Conservation (phyloP, 2,888 invertebrate genomes). For the Drosophila fulvimacula region DNA sequence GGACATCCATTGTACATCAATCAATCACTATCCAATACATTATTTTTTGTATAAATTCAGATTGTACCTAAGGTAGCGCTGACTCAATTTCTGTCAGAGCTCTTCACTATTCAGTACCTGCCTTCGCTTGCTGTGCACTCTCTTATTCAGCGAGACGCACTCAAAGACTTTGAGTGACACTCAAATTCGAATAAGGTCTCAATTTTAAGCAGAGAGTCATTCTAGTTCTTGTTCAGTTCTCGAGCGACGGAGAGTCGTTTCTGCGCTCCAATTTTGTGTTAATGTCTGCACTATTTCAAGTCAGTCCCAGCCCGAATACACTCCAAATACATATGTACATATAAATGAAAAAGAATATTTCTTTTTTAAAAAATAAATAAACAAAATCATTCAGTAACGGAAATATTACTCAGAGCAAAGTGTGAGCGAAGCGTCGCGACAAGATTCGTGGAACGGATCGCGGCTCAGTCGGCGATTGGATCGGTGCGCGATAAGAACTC, state of each 20-base stretch:
- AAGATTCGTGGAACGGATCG: conserved; percentile 37
- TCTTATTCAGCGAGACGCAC: conserved; percentile 5
- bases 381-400: conserved; percentile 26
- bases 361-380: neutral
- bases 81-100: neutral
- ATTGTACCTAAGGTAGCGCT: neutral
- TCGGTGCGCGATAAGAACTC: conserved; percentile 72
- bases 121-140: conserved; percentile 14
- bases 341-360: conserved; percentile 22
- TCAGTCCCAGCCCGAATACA: conserved; percentile 28
- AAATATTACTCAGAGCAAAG: conserved; percentile 32
- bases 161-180: conserved; percentile 4
- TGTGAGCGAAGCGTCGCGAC: conserved; percentile 28
- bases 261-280: conserved; percentile 30
- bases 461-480: conserved; percentile 67
- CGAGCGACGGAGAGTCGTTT: neutral
- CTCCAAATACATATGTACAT: conserved; percentile 37
- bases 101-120: conserved; percentile 19
- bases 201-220: conserved; percentile 2
- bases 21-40: no score
- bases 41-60: no score
- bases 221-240: neutral
- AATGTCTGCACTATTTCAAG: conserved; percentile 50
- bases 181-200: conserved; percentile 6
- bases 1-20: no score